Percentiles rank a stretch among this genome's conserved stretches.
phyloP scores from a whole-genome alignment of 2,888 invertebrate genomes.

The Quadriops clusia region DNA sequence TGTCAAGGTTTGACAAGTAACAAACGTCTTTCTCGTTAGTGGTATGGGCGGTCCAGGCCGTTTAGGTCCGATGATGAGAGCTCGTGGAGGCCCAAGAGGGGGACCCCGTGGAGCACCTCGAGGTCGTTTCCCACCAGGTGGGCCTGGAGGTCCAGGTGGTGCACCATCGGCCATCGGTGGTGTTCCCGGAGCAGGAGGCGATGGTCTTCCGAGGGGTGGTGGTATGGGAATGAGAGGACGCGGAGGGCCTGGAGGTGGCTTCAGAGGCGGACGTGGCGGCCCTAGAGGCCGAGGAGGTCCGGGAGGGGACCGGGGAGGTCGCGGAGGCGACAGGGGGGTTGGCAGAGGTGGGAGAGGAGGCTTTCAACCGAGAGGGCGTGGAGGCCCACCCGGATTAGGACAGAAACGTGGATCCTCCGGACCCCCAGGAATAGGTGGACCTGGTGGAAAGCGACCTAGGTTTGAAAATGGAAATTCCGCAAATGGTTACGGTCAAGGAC shows the following conservation, averaged over 20 bases:
- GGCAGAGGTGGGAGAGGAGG: too few species aligned
- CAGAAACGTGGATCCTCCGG: constrained; percentile 15
- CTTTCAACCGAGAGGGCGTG: constrained; percentile 12
- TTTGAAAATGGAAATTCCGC: constrained; percentile 13
- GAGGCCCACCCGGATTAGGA: constrained; percentile 9
- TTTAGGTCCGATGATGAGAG: constrained; percentile 17
- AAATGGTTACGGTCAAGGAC: constrained; percentile 14
- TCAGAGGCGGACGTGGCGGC: constrained; percentile 12
- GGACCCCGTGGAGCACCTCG: constrained; percentile 15
- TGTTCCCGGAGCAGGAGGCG: background rate
- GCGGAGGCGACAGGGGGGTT: too few species aligned
- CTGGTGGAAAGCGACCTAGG: constrained; percentile 15
- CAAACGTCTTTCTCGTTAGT: too few species aligned
- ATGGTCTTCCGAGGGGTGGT: background rate
- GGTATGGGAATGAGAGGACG: background rate
- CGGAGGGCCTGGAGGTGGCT: constrained; percentile 4
- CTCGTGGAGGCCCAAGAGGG: constrained; percentile 14
- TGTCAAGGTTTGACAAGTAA: too few species aligned
- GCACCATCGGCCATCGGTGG: background rate
- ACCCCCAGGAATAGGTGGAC: constrained; percentile 14
- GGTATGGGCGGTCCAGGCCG: constrained; percentile 15
- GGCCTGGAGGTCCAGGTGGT: background rate
- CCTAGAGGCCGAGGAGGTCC: constrained; percentile 11
- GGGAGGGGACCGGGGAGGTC: too few species aligned
- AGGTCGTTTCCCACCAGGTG: constrained; percentile 15